Base-by-base conservation (phyloP, 1,140 invertebrate species). In the Charaxes varanes region DNA sequence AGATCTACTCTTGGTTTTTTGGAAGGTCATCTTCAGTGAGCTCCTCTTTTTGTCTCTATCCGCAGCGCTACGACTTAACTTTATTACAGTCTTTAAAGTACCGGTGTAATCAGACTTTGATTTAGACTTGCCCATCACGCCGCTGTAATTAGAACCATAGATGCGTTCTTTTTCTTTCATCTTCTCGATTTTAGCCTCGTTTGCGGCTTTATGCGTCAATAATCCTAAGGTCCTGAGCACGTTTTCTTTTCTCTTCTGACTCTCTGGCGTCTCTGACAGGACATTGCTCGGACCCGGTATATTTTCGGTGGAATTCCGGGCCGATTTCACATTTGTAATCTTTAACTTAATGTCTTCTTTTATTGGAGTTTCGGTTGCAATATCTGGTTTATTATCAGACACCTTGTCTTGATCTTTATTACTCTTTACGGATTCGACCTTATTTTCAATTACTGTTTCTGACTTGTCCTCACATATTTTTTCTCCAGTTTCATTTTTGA, bases 51-150 rank as follows among this genome's bases (percentile, higher is more conserved):
- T 86, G 19, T 86, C 77, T 22, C 52, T 46, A 5, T 63, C 74
- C 1, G 53, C 70, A n/a, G 44, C 40, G 5, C 46, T 59, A 21
- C 80, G 56, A 40, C 91, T 90, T 30, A 91, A 57, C 69, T 93
- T 92, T 40, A 94, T 93, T 22, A 93, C 88, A 11, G 92, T 93
- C 58, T 93, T 94, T 22, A 93, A 61, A 0, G 92, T 93, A 2
- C 92, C 92, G 2, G 91, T 92, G 49, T 90, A 92, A 34, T 57
- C 87, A 43, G 34, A 84, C 14, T 83, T 82, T 32, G 86, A 62
- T 14, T 84, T 83, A 13, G 82, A 83, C 38, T 88, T 89, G 13
- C 80, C 78, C 31, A 62, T 57, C 41, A 87, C 73, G 1, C 68
- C 68, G 12, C 80, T 74, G 17, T 86, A 86, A 23, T 78, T 84